phyloP scores from a whole-genome alignment of 2,797 vertebrate genomes.

The Dendrocincla fuliginosa region DNA sequence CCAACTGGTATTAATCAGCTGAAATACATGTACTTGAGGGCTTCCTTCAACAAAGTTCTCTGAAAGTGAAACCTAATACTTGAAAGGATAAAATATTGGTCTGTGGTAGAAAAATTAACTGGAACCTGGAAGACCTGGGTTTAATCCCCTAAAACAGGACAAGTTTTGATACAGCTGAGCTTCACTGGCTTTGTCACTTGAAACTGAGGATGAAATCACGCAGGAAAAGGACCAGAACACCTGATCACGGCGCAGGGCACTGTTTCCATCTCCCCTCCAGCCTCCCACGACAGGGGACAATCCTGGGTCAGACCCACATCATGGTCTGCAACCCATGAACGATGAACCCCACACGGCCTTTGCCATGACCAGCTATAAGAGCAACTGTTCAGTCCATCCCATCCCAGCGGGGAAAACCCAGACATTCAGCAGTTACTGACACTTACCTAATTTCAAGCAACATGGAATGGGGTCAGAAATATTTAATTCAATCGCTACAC shows the following conservation, averaged over 20 bases:
- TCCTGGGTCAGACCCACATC: neutral
- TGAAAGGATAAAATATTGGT: neutral
- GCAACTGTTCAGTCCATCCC: neutral
- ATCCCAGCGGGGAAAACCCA: neutral
- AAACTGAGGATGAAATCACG: neutral
- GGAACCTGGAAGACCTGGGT: neutral
- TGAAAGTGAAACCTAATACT: neutral
- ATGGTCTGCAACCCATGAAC: fast-evolving
- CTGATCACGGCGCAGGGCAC: fast-evolving
- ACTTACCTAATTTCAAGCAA: neutral
- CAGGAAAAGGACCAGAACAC: neutral
- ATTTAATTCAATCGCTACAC: neutral
- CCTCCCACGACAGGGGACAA: neutral
- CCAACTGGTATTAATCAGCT: neutral
- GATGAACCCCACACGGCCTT: neutral
- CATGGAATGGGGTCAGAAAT: neutral
- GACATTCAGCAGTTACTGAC: neutral
- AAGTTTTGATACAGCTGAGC: neutral
- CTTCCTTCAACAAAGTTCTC: neutral
- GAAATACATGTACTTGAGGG: neutral
- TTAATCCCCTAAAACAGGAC: neutral
- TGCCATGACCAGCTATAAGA: neutral
- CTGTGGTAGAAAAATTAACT: neutral
- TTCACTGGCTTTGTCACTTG: neutral
- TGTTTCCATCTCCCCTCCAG: neutral